These are phyloP conservation scores for Cephus pulcher DNA, from an alignment of 2,888 invertebrate genomes.

Conservation along the genomic window DNA sequence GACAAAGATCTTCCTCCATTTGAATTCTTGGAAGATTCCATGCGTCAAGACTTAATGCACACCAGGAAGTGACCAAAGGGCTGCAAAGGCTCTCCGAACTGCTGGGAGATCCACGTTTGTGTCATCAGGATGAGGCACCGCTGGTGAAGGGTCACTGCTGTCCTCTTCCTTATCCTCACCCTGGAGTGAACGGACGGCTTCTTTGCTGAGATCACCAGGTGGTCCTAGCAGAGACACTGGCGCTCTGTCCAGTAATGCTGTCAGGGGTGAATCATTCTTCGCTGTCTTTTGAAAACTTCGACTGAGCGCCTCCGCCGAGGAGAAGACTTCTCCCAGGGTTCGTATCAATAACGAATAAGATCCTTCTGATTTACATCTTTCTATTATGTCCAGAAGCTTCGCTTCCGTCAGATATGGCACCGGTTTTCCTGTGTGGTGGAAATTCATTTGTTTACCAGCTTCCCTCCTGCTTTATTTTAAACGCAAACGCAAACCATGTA, in stretches of 20 bases:
- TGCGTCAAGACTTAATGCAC: conserved; percentile 64
- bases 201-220: conserved; percentile 74
- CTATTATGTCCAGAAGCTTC: conserved; percentile 79
- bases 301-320: conserved; percentile 75
- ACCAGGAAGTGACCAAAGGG: conserved; percentile 65
- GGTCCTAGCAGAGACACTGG: conserved; percentile 65
- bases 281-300: conserved; percentile 76
- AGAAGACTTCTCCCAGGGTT: conserved; percentile 83
- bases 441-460: conserved; percentile 13
- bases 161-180: conserved; percentile 92
- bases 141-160: conserved; percentile 69
- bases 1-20: background rate
- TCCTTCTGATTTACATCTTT: conserved; percentile 77
- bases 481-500: background rate
- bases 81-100: conserved; percentile 77
- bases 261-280: conserved; percentile 66
- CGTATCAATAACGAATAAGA: conserved; percentile 80
- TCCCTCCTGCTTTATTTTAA: background rate
- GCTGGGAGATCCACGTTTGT: conserved; percentile 77
- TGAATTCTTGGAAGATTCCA: conserved; percentile 62
- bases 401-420: conserved; percentile 79
- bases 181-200: conserved; percentile 78
- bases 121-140: conserved; percentile 60
- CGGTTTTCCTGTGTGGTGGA: conserved; percentile 56
- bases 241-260: conserved; percentile 70